Evolutionary conservation across 2,888 invertebrate species (phyloP).

Genomic region (Callyntrura guangdongensis): DNA sequence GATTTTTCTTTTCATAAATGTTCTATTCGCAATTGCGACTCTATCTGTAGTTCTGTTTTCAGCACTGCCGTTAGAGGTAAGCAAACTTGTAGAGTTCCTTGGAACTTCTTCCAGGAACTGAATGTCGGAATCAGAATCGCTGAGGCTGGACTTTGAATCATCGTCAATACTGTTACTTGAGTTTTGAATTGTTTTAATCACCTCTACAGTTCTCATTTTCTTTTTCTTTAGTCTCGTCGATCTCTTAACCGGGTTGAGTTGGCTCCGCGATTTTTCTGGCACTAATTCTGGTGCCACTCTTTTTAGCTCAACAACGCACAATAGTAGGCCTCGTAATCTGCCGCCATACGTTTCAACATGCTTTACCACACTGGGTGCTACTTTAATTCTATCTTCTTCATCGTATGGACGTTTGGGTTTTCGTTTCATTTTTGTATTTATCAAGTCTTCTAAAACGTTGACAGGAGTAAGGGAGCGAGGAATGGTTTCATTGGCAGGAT

Average conservation of each 20-base stretch:
- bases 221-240: slow-evolving; percentile 51
- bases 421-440: slow-evolving; percentile 38
- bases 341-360: background rate
- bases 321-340: background rate
- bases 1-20: background rate
- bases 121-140: slow-evolving; percentile 47
- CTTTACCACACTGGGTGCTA: slow-evolving; percentile 45
- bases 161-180: background rate
- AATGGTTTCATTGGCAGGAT: background rate
- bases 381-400: slow-evolving; percentile 55
- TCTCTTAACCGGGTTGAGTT: slow-evolving; percentile 46
- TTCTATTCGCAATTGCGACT: background rate
- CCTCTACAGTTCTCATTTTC: slow-evolving; percentile 10
- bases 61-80: background rate
- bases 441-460: slow-evolving; percentile 6
- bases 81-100: background rate
- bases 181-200: background rate
- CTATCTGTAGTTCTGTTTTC: background rate
- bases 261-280: slow-evolving; percentile 6
- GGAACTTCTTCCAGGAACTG: slow-evolving; percentile 51
- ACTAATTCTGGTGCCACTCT: background rate
- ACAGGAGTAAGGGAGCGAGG: slow-evolving; percentile 56
- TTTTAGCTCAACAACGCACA: background rate
- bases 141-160: background rate
- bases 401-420: slow-evolving; percentile 43